Base-by-base conservation (phyloP, 2,888 invertebrate genomes). In the Thumatha senex region DNA sequence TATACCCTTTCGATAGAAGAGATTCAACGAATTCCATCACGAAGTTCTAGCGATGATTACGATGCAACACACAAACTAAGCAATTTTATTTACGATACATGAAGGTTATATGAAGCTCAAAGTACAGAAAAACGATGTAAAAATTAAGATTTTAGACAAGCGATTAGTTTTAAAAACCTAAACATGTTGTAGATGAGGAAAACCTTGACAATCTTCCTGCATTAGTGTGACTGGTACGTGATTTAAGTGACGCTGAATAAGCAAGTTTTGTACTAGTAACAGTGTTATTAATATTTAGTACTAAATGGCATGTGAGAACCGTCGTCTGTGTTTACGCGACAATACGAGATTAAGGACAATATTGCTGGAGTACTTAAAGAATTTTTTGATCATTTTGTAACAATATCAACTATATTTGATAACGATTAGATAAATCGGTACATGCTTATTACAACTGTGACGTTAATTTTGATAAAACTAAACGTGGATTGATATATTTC, bases 131-230 rank as follows among this genome's bases (percentile, higher is more conserved):
- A 63, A 63, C 48, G 40, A 47, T 52, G 51, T 56, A 54, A 55
- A 60, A 63, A 63, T 18, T 33, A 49, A 57, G 47, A 57, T 54
- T 29, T 40, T 60, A 54, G 58, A 57, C 60, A 58, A 63, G 48
- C 54, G 54, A 59, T 67, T 57, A 64, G 41, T 63, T 61, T 61
- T 70, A 52, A 47, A 51, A 52, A 33, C 33, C 53, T 52, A 54
- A 51, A 47, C 56, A 57, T 60, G 46, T 48, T 41, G 50, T 49
- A 61, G 58, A 66, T 48, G 58, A 66, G 71, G 71, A 71, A 69
- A 68, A 61, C 73, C 73, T 74, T 74, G 73, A 67, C 44, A 48
- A 50, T 65, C 56, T 63, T 59, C 46, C 39, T 57, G 58, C 54
- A 58, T 61, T 48, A 44, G 35, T 24, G 13, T 15, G 12, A 57